A percentile compares a stretch with the other conserved stretches of the same genome.
These are phyloP conservation scores for Callipepla squamata DNA, from an alignment of 2,113 vertebrate species.

Conservation along the genomic window DNA sequence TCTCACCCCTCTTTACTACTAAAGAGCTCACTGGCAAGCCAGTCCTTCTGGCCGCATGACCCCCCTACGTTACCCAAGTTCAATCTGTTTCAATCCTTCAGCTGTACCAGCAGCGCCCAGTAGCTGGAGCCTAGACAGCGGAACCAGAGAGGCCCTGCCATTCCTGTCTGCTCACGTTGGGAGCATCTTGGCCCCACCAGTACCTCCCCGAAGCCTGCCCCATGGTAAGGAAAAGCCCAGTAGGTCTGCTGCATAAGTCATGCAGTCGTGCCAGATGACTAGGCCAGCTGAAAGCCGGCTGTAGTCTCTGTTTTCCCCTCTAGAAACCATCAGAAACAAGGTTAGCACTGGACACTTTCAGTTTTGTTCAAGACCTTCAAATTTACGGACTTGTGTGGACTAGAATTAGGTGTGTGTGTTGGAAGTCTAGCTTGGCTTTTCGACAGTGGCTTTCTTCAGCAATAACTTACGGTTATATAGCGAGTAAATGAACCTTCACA, in stretches of 20 bases:
- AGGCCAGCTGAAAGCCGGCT: not conserved
- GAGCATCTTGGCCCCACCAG: slow-evolving; percentile 85
- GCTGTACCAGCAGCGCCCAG: slow-evolving; percentile 87
- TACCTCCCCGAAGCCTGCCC: slow-evolving; percentile 88
- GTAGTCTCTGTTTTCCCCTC: not conserved
- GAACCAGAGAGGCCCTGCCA: slow-evolving; percentile 88
- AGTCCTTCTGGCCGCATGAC: not conserved
- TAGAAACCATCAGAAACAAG: not conserved
- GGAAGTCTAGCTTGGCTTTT: not conserved
- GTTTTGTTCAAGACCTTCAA: not conserved
- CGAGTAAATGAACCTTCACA: not conserved
- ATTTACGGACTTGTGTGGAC: not conserved
- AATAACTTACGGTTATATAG: slow-evolving; percentile 19
- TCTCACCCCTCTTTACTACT: not conserved
- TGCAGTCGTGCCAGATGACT: not conserved
- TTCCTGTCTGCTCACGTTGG: slow-evolving; percentile 88
- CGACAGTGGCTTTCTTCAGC: not conserved
- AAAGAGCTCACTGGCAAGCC: not conserved
- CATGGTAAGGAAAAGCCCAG: slow-evolving; percentile 83
- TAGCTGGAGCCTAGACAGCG: slow-evolving; percentile 93
- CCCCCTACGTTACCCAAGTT: slow-evolving; percentile 54
- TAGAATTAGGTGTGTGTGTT: not conserved
- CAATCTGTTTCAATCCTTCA: slow-evolving; percentile 79
- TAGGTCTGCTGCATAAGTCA: slow-evolving; percentile 38
- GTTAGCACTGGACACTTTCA: not conserved